phyloP scores from a whole-genome alignment of 2,888 invertebrate genomes.

The Cryptus viduatorius region DNA sequence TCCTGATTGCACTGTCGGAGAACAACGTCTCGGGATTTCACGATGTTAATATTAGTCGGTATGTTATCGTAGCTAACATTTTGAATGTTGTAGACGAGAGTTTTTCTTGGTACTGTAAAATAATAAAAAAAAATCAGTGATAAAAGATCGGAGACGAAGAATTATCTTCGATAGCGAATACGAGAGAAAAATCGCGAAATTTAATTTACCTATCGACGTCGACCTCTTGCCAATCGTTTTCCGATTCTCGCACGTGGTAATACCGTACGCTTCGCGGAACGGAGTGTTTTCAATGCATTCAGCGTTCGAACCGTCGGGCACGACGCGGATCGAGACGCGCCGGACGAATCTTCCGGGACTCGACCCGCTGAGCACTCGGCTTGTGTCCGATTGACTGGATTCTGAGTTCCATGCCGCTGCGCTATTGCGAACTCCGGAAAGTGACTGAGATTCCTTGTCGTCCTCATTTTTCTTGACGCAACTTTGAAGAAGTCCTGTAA shows the following conservation, averaged over 20 bases:
- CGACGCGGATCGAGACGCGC: conserved; percentile 77
- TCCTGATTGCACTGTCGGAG: conserved; percentile 90
- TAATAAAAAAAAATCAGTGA: background rate
- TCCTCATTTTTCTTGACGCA: conserved; percentile 72
- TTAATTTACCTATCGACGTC: conserved; percentile 66
- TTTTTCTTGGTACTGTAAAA: conserved; percentile 58
- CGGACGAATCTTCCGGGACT: conserved; percentile 72
- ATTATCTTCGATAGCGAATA: background rate
- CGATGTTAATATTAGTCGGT: conserved; percentile 49
- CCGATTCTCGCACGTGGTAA: conserved; percentile 70
- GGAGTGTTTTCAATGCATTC: conserved; percentile 71
- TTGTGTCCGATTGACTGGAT: conserved; percentile 54
- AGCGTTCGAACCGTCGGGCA: conserved; percentile 74
- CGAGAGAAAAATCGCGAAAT: background rate
- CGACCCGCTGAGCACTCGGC: conserved; percentile 59
- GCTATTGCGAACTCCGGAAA: conserved; percentile 48
- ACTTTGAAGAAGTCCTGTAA: conserved; percentile 75
- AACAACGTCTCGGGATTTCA: conserved; percentile 83
- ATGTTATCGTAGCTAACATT: conserved; percentile 40
- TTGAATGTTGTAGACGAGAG: conserved; percentile 62
- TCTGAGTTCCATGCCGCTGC: conserved; percentile 53
- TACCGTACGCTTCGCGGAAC: conserved; percentile 79
- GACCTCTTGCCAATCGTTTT: conserved; percentile 57
- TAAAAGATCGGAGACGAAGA: background rate
- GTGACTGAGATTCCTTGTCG: conserved; percentile 63